Evolutionary conservation across 1,140 invertebrate genomes (phyloP).

Genomic region (Lanistes nyassanus): DNA sequence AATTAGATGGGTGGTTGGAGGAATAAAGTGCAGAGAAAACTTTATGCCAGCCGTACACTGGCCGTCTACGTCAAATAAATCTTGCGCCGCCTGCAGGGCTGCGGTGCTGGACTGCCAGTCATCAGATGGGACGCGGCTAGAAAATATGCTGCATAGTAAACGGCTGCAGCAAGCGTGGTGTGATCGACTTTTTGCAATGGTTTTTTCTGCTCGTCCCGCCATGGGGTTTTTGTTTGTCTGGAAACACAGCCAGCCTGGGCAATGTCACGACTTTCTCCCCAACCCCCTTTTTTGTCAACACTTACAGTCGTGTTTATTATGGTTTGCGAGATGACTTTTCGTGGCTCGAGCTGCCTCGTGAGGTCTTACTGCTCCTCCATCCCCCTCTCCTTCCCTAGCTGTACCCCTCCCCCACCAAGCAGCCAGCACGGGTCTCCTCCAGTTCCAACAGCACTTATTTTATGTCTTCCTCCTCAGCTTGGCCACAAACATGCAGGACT

Average conservation of each 20-base stretch:
- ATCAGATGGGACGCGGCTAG: constrained; percentile 8
- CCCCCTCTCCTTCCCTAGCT: not conserved
- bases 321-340: not conserved
- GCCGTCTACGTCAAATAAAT: constrained; percentile 25
- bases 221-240: too few relatives aligned
- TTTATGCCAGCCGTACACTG: constrained; percentile 23
- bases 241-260: too few relatives aligned
- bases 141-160: constrained; percentile 25
- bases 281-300: not conserved
- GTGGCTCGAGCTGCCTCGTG: not conserved
- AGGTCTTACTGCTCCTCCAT: not conserved
- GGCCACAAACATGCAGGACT: too few relatives aligned
- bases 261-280: too few relatives aligned
- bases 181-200: too few relatives aligned
- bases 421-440: too few relatives aligned
- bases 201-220: too few relatives aligned
- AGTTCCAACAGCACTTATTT: too few relatives aligned
- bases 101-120: constrained; percentile 15
- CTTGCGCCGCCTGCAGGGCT: not conserved
- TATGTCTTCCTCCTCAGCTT: too few relatives aligned
- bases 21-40: constrained; percentile 25
- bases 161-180: not conserved
- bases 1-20: constrained; percentile 20
- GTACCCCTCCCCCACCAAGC: too few relatives aligned
- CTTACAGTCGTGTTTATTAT: not conserved